These are phyloP conservation scores for Pteronura brasiliensis DNA, from an alignment of 2,113 vertebrate genomes.

Conservation along the genomic window DNA sequence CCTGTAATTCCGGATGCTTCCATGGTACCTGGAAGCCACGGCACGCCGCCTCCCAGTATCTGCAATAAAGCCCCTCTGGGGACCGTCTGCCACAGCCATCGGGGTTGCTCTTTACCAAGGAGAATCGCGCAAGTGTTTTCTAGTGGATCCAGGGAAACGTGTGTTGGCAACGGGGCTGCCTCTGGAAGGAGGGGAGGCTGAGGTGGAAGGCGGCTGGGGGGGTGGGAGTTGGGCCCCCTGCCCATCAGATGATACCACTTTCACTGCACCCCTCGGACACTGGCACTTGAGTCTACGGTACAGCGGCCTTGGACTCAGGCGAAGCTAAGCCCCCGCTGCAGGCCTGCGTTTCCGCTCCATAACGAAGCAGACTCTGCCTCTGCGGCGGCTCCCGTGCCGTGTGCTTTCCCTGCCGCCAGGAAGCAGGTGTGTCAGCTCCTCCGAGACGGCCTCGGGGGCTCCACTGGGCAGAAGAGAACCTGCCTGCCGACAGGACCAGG, in stretches of 20 bases:
- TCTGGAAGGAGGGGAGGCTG: not conserved
- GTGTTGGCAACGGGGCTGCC: not conserved
- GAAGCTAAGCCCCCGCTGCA: not conserved
- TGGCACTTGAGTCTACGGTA: not conserved
- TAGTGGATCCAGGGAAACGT: not conserved
- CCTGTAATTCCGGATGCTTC: not conserved
- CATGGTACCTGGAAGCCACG: not conserved
- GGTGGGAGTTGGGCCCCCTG: fast-evolving
- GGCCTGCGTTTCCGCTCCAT: not conserved
- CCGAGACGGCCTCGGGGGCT: not conserved
- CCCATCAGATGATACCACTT: not conserved
- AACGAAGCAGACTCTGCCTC: not conserved
- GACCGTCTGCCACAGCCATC: not conserved
- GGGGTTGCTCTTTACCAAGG: not conserved
- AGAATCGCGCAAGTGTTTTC: not conserved
- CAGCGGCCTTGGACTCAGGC: not conserved
- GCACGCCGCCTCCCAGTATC: not conserved
- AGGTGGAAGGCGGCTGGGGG: not conserved
- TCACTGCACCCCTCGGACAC: not conserved
- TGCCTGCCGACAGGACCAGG: not conserved
- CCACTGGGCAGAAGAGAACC: not conserved
- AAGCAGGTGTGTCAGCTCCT: not conserved
- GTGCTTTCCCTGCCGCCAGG: not conserved
- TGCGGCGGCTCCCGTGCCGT: not conserved
- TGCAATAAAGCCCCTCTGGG: not conserved